Evolutionary conservation across 2,888 invertebrate genomes (phyloP), one percentile per base, ranked within the genome.

Genomic region (Drosophila nr. perissopoda): DNA sequence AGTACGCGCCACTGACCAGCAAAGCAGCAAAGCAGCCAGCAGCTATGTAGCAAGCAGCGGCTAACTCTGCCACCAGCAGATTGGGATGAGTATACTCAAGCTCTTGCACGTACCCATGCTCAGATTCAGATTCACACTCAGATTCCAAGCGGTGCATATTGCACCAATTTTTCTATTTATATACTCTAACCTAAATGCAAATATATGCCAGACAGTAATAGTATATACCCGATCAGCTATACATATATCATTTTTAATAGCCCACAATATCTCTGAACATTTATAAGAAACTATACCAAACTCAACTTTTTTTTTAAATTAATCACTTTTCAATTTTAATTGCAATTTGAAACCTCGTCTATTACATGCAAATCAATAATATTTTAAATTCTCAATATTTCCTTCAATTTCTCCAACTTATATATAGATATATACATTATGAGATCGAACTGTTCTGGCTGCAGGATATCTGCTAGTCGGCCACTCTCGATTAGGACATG

Each of bases 1-100:
- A 84, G 86, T 84, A 88, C 83, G 84, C 88, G 84, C 84, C 84
- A 88, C 88, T 84, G 88, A 83, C 88, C 84, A 84, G 77, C 66
- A 29, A 38, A 57, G 13, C 51, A 62, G 49, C 49, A n/a, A 8
- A 27, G 25, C 58, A 48, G 48, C 45, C 34, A 38, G 31, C 61
- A 52, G 18, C 64, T 25, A 48, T 34, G 27, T n/a, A 29, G 56
- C 38, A 29, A n/a, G 33, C 48, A 57, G 40, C 60, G 38, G 52
- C 56, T n/a, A 62, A 64, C 58, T 62, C 33, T 25, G 53, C 36
- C 58, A 38, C n/a, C 42, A 58, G 56, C 59, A 67, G 74, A 70
- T 74, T 78, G 78, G 58, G 78, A 61, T 68, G 72, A 65, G 61
- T 71, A 42, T 42, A 53, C 63, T 61, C 53, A 51, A 7, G 11